Conservation (phyloP, 37 sponge, comb jelly and placozoan species). For the Diacarnus erythraeanus region DNA sequence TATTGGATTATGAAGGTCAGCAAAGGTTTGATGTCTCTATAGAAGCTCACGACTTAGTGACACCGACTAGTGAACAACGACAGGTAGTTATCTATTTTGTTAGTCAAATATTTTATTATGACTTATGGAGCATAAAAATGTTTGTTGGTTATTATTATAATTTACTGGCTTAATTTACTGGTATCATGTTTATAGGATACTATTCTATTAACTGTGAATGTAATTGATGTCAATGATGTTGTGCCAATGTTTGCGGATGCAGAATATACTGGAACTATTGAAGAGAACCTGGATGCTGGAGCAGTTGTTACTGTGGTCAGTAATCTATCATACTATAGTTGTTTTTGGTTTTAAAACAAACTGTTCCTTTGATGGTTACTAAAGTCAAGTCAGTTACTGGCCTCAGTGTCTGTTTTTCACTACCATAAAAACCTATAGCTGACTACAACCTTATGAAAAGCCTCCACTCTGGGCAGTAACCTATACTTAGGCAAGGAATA, state of each 20-base stretch:
- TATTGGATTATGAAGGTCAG: slow-evolving; percentile 27
- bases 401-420: too few species aligned
- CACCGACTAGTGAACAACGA: slow-evolving; percentile 19
- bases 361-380: too few species aligned
- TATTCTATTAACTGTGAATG: slow-evolving; percentile 8
- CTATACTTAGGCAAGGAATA: too few species aligned
- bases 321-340: not conserved
- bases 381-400: too few species aligned
- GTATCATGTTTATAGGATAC: slow-evolving; percentile 2
- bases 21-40: slow-evolving; percentile 16
- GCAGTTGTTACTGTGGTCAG: slow-evolving; percentile 30
- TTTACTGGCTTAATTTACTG: not conserved
- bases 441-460: too few species aligned
- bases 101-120: too few species aligned
- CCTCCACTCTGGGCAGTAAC: too few species aligned
- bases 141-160: not conserved
- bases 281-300: slow-evolving; percentile 10
- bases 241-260: slow-evolving; percentile 13
- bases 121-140: not conserved
- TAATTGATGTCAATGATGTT: slow-evolving; percentile 50
- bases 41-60: slow-evolving; percentile 25
- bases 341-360: too few species aligned
- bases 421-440: too few species aligned
- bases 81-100: slow-evolving; percentile 21
- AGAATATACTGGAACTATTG: slow-evolving; percentile 19